Evolutionary conservation across 2,113 vertebrate species (phyloP).

Genomic region (Dipodomys ordii): DNA sequence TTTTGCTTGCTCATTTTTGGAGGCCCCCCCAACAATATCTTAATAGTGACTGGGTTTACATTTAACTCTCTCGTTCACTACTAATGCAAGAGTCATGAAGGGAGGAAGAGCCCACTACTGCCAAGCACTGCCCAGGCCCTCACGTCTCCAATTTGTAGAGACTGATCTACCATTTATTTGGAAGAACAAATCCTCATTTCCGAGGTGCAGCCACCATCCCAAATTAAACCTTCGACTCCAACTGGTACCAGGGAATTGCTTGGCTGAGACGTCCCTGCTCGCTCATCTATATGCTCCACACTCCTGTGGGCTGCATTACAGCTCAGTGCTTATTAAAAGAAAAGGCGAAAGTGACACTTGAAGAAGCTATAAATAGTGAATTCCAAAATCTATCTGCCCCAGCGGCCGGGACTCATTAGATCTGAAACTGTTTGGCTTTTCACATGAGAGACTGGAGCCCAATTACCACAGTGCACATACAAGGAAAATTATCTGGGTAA

Average conservation of each 20-base stretch:
- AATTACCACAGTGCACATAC: background rate
- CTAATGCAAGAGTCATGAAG: background rate
- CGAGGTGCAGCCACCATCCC: background rate
- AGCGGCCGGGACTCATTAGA: conserved; percentile 59
- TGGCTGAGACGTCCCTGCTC: accelerated
- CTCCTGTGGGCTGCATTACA: background rate
- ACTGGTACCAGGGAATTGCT: background rate
- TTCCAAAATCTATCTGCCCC: conserved; percentile 48
- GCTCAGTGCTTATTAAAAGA: conserved; percentile 41
- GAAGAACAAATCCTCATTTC: background rate
- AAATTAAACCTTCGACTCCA: background rate
- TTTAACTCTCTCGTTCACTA: accelerated
- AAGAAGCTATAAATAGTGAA: conserved; percentile 51
- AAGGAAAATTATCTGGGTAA: conserved; percentile 11
- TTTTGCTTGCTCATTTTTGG: background rate
- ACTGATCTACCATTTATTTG: background rate
- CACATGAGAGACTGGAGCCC: conserved; percentile 8
- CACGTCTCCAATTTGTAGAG: background rate
- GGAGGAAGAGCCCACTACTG: accelerated
- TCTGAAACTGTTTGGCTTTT: conserved; percentile 43
- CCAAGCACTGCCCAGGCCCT: background rate
- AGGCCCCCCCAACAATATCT: background rate
- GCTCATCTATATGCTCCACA: background rate
- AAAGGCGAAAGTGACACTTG: conserved; percentile 48
- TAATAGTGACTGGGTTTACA: background rate